phyloP scores from a whole-genome alignment of 2,888 invertebrate genomes.

The Caenorhabditis drosophilae region DNA sequence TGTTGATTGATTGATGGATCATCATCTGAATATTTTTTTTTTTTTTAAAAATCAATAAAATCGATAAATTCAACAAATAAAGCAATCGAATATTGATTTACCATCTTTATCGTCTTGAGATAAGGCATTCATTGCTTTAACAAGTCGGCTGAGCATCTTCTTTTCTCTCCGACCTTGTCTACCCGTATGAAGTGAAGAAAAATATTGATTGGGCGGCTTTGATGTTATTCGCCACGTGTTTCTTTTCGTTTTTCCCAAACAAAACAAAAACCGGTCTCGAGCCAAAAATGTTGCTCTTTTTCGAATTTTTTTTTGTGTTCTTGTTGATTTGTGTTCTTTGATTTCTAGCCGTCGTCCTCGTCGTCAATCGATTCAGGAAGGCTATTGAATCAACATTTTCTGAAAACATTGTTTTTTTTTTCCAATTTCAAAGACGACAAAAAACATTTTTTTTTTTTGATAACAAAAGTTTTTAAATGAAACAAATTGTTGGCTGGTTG shows the following conservation, averaged over 20 bases:
- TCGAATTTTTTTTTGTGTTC: too few species aligned
- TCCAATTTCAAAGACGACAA: too few species aligned
- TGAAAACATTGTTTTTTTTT: too few species aligned
- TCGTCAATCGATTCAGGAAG: not conserved
- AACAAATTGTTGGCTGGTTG: too few species aligned
- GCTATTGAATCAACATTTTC: not conserved
- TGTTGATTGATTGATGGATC: too few species aligned
- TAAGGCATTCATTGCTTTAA: slow-evolving; percentile 37
- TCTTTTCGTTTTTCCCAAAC: not conserved
- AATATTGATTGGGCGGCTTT: too few species aligned
- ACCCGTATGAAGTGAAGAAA: too few species aligned
- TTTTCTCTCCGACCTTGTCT: not conserved
- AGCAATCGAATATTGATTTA: not conserved
- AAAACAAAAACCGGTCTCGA: not conserved
- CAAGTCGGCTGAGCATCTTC: slow-evolving; percentile 32
- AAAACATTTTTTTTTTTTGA: too few species aligned
- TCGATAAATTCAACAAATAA: not conserved
- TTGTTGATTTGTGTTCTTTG: not conserved
- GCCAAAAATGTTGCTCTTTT: too few species aligned
- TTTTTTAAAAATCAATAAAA: not conserved
- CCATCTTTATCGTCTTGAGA: slow-evolving; percentile 28
- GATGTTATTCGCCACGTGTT: not conserved
- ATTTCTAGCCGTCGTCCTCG: not conserved
- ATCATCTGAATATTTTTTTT: too few species aligned
- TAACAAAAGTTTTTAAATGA: too few species aligned